Conservation (phyloP, 2,113 vertebrate species). For the Petromus typicus region DNA sequence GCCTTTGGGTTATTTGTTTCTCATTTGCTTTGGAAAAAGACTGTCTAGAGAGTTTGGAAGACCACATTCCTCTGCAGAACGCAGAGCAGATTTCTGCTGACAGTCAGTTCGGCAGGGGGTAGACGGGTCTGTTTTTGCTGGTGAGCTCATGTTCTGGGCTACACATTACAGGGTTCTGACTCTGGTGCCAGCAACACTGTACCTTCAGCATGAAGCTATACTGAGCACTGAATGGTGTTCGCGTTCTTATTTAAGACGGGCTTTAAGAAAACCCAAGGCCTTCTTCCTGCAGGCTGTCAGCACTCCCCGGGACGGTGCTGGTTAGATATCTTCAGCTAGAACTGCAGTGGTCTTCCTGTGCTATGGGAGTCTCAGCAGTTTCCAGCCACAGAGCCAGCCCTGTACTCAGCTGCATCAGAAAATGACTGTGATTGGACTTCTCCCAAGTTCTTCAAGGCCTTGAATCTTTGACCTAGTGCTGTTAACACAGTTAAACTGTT, state of each 20-base stretch:
- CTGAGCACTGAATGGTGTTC: neutral
- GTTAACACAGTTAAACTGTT: constrained; percentile 43
- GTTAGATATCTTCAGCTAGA: neutral
- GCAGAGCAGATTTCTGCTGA: constrained; percentile 58
- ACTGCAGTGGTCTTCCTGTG: neutral
- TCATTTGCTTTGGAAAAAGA: constrained; percentile 73
- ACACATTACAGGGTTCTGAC: neutral
- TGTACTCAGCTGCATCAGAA: constrained; percentile 44
- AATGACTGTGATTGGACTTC: constrained; percentile 5
- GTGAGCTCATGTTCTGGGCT: constrained; percentile 45
- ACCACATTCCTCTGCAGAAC: constrained; percentile 51
- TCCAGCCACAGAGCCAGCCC: neutral
- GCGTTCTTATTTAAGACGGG: constrained; percentile 38
- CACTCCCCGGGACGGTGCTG: neutral
- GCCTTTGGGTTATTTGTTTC: constrained; percentile 70
- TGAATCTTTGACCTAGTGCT: neutral
- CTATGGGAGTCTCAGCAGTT: neutral
- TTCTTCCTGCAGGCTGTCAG: neutral
- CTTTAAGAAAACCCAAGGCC: constrained; percentile 41
- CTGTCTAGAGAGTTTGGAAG: constrained; percentile 55
- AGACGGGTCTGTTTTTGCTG: constrained; percentile 35
- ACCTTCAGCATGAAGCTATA: neutral
- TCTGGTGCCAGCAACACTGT: neutral
- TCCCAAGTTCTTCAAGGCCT: constrained; percentile 38
- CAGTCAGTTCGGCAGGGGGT: constrained; percentile 34